Conservation (phyloP, 2,888 invertebrate genomes). For the Ecdyonurus torrentis region DNA sequence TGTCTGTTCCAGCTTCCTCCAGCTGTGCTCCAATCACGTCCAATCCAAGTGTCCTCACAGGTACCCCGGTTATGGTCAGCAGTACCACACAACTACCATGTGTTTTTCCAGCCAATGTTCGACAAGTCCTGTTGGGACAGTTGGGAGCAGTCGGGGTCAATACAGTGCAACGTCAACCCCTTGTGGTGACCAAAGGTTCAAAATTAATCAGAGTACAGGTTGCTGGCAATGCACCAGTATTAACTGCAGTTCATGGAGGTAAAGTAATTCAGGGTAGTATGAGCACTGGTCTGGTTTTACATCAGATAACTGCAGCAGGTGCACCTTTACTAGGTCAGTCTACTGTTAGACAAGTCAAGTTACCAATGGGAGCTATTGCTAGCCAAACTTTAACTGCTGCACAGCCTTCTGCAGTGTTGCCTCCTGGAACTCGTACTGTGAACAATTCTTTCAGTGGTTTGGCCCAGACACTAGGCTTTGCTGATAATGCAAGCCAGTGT, state of each 20-base stretch:
- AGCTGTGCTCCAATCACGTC: background rate
- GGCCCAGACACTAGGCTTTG: conserved; percentile 9
- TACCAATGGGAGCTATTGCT: conserved; percentile 22
- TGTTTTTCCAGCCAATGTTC: conserved; percentile 13
- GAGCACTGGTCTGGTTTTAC: background rate
- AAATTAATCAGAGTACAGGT: conserved; percentile 19
- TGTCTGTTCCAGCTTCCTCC: conserved; percentile 16
- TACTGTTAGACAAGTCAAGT: conserved; percentile 14
- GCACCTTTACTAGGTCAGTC: conserved; percentile 12
- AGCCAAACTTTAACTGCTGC: conserved; percentile 26
- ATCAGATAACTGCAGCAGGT: conserved; percentile 10
- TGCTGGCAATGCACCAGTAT: conserved; percentile 14
- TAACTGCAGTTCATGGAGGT: conserved; percentile 8
- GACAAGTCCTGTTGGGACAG: conserved; percentile 13
- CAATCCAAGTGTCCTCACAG: conserved; percentile 16
- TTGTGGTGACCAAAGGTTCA: conserved; percentile 15
- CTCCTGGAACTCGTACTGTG: conserved; percentile 16
- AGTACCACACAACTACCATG: conserved; percentile 16
- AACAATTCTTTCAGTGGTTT: background rate
- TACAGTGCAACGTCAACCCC: conserved; percentile 14
- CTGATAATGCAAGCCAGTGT: conserved; percentile 2
- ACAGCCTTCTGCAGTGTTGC: conserved; percentile 27
- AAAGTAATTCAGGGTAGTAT: conserved; percentile 11
- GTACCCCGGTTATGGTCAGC: conserved; percentile 18
- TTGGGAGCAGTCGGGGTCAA: too few species aligned